phyloP scores from a whole-genome alignment of 92 coral and sea anemone species.

The Palythoa heliodiscus region DNA sequence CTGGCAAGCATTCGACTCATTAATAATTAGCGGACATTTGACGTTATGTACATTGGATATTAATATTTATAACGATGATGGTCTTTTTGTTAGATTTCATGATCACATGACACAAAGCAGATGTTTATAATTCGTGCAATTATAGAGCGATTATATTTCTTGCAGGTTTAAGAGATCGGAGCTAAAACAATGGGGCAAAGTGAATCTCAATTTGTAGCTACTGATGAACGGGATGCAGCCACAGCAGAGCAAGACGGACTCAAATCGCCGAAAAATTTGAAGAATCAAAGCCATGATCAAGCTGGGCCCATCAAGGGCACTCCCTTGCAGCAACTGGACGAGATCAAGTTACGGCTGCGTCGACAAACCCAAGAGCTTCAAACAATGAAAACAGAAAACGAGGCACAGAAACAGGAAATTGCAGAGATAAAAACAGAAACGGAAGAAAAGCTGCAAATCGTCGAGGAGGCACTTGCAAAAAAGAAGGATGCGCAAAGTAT shows the following conservation, averaged over 20 bases:
- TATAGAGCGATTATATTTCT: neutral
- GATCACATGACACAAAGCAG: neutral
- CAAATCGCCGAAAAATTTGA: neutral
- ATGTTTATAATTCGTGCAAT: neutral
- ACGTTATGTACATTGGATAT: neutral
- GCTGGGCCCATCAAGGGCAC: neutral
- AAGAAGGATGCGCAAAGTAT: neutral
- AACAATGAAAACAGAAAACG: slow-evolving; percentile 4
- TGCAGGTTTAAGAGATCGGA: neutral
- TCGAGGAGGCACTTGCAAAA: slow-evolving; percentile 16
- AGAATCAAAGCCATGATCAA: slow-evolving; percentile 13
- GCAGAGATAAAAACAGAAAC: slow-evolving; percentile 23
- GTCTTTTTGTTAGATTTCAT: neutral
- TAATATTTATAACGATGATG: neutral
- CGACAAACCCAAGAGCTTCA: slow-evolving; percentile 26
- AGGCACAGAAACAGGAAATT: slow-evolving; percentile 18
- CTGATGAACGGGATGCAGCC: neutral
- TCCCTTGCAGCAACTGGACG: slow-evolving; percentile 21
- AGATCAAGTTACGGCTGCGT: neutral
- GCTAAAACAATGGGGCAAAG: slow-evolving; percentile 15
- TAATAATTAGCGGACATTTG: neutral
- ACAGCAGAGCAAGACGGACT: neutral
- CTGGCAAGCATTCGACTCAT: neutral
- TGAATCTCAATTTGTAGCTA: neutral
- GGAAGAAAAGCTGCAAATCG: slow-evolving; percentile 28